Evolutionary conservation across 2,888 invertebrate species (phyloP), one percentile per base, ranked within the genome.

Genomic region (Homarus gammarus): DNA sequence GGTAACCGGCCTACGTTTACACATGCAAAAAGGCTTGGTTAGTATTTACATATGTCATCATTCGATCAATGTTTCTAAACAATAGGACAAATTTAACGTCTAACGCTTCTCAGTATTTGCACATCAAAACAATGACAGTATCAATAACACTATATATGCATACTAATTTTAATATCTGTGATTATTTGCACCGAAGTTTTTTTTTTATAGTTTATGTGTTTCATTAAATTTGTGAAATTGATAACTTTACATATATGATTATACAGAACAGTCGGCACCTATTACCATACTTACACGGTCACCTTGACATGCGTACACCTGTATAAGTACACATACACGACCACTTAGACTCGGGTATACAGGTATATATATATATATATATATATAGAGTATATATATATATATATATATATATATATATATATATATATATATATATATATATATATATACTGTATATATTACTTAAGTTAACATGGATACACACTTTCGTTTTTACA

Each of bases 21-120:
- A 82, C 82, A 68, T 79, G 82, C 82, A 82, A 68, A 82, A 82
- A 68, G 82, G 82, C 82, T 40, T 44, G 82, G 36, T 64, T 82
- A 68, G 82, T 64, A 82, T 82, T 82, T 82, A 68, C 68, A 68
- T 82, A 82, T 82, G 82, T 82, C 68, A 82, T 64, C 64, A 68
- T 68, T 82, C 82, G 68, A 82, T 82, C 82, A 82, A 64, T 64
- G 82, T 68, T 31, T 82, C 44, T 82, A 82, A 64, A 82, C 82
- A 82, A 31, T 31, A 51, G 22, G 36, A 44, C 68, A 64, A 38
- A 40, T 68, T 82, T 68, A 61, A 38, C 81, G 49, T 12, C 31
- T 22, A 1, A 70, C 40, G 40, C 3, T 2, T 40, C 68, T 82
- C 31, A 27, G 68, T 83, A 44, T 70, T 68, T 83, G 31, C 38